These are phyloP conservation scores for Harpalus rubripes DNA, from an alignment of 2,888 invertebrate genomes.

Conservation along the genomic window DNA sequence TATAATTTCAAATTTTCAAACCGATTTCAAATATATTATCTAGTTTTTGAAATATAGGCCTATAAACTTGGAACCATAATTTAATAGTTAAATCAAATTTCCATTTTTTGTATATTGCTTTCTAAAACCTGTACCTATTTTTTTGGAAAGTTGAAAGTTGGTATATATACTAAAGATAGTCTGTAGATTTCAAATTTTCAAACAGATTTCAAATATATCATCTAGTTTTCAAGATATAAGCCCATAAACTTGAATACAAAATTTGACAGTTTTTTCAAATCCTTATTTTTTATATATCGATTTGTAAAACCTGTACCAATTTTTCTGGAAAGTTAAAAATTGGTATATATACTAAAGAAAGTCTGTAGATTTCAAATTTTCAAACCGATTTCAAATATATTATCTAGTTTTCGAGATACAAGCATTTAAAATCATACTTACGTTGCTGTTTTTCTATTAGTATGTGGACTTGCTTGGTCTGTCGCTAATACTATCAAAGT, in stretches of 20 bases:
- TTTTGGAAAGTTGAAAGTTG: background rate
- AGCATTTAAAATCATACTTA: constrained; percentile 71
- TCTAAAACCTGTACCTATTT: background rate
- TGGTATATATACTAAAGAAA: background rate
- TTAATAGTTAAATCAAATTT: background rate
- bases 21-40: background rate
- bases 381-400: constrained; percentile 2
- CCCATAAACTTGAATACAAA: background rate
- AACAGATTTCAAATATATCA: background rate
- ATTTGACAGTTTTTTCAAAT: background rate
- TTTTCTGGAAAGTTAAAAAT: background rate
- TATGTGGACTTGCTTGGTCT: constrained; percentile 89
- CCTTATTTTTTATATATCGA: background rate
- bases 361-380: background rate
- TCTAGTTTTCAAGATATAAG: background rate
- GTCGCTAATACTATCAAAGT: constrained; percentile 91
- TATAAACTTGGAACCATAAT: background rate
- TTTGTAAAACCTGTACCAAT: background rate
- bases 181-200: background rate
- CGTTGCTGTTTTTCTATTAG: constrained; percentile 89
- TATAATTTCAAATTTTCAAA: background rate
- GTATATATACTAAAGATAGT: background rate
- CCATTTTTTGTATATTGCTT: background rate
- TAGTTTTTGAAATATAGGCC: background rate
- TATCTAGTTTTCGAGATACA: background rate